Evolutionary conservation across 2,113 vertebrate species (phyloP).

Genomic region (Anolis sagrei): DNA sequence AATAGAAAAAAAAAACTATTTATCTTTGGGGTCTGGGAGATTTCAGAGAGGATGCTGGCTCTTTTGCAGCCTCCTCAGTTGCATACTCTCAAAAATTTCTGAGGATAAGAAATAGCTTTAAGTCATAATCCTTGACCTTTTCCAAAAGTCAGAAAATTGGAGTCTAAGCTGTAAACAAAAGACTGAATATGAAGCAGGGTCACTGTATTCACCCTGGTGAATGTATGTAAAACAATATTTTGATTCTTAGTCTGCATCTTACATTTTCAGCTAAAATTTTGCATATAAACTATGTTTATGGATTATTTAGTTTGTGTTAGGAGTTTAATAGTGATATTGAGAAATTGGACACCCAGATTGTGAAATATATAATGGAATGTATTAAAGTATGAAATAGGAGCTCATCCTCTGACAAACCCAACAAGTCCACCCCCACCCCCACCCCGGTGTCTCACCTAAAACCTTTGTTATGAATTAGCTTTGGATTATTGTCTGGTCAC

Average conservation of each 20-base stretch:
- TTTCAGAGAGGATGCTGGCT: background rate
- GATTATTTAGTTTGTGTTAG: background rate
- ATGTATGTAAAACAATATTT: background rate
- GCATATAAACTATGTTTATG: constrained; percentile 7
- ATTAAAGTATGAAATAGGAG: too few relatives aligned
- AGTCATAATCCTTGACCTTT: constrained; percentile 4
- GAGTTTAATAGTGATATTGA: too few relatives aligned
- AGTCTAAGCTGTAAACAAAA: background rate
- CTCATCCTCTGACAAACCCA: too few relatives aligned
- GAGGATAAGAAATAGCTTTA: background rate
- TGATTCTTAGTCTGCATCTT: background rate
- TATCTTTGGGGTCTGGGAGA: background rate
- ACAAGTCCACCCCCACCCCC: too few relatives aligned
- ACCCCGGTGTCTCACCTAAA: too few relatives aligned
- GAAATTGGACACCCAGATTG: too few relatives aligned
- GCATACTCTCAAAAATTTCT: background rate
- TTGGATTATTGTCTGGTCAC: too few relatives aligned
- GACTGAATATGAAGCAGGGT: background rate
- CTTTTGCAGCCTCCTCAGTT: background rate
- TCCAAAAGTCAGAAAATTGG: background rate
- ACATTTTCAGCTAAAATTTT: background rate
- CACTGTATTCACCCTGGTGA: background rate
- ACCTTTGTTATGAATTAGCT: too few relatives aligned
- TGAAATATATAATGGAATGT: too few relatives aligned
- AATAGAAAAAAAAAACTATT: background rate